Evolutionary conservation across 2,888 invertebrate species (phyloP).

Genomic region (Napeogenes inachia): DNA sequence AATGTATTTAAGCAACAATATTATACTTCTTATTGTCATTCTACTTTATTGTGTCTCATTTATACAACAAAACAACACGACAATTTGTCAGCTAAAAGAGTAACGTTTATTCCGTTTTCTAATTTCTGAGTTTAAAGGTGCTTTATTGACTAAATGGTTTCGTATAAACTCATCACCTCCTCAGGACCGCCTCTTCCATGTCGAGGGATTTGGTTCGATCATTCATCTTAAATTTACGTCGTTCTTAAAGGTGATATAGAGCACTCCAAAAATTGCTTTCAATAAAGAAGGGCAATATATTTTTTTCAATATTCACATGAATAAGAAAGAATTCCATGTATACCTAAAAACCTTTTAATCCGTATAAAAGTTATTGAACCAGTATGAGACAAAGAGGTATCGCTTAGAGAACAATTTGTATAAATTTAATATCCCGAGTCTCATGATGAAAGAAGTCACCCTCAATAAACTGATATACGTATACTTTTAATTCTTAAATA

Average conservation of each 20-base stretch:
- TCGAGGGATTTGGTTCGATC: conserved; percentile 71
- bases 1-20: no score
- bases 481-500: no score
- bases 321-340: conserved; percentile 67
- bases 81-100: conserved; percentile 4
- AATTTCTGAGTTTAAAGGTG: conserved; percentile 68
- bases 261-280: conserved; percentile 69
- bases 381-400: background rate
- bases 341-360: background rate
- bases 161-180: conserved; percentile 73
- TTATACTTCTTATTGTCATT: no score
- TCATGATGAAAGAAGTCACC: no score
- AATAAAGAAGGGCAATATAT: conserved; percentile 68
- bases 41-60: background rate
- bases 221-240: conserved; percentile 75
- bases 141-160: conserved; percentile 67
- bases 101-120: conserved; percentile 45
- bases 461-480: no score
- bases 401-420: background rate
- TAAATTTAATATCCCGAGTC: background rate
- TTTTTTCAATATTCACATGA: conserved; percentile 71
- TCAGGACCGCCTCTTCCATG: conserved; percentile 72
- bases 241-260: conserved; percentile 71
- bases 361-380: background rate
- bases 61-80: background rate